Evolutionary conservation across 2,797 vertebrate genomes (phyloP).

Genomic region (Smutsia temminckii): DNA sequence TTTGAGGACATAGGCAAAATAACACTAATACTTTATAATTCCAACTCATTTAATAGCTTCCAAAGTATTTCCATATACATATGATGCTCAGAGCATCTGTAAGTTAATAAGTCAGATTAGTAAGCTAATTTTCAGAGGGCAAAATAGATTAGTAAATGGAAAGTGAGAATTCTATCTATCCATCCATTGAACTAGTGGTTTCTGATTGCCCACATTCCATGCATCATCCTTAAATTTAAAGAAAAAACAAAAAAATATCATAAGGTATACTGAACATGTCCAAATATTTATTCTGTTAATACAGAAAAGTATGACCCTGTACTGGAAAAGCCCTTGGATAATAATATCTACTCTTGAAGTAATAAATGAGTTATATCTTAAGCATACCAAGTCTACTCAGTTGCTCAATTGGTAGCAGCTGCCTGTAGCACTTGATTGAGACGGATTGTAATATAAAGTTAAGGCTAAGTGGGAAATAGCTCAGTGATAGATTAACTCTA

Average conservation of each 20-base stretch:
- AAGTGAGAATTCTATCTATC: background rate
- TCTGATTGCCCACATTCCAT: background rate
- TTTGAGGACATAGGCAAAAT: background rate
- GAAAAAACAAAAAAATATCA: background rate
- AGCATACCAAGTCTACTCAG: background rate
- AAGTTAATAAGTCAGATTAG: background rate
- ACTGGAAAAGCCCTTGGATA: background rate
- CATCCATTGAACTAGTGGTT: background rate
- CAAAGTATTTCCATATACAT: background rate
- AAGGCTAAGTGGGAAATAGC: background rate
- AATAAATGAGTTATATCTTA: background rate
- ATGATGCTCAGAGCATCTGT: background rate
- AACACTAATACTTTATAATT: background rate
- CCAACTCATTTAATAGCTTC: background rate
- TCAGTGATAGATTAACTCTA: background rate
- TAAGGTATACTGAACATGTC: background rate
- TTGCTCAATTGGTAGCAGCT: background rate
- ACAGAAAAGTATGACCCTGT: background rate
- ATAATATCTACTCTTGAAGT: background rate
- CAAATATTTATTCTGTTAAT: background rate
- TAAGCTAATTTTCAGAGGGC: background rate
- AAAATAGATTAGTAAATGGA: background rate
- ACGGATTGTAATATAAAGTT: background rate
- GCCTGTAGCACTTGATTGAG: background rate
- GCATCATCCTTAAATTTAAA: background rate